Evolutionary conservation across 2,797 vertebrate genomes (phyloP).

Genomic region (Geotrypetes seraphini): DNA sequence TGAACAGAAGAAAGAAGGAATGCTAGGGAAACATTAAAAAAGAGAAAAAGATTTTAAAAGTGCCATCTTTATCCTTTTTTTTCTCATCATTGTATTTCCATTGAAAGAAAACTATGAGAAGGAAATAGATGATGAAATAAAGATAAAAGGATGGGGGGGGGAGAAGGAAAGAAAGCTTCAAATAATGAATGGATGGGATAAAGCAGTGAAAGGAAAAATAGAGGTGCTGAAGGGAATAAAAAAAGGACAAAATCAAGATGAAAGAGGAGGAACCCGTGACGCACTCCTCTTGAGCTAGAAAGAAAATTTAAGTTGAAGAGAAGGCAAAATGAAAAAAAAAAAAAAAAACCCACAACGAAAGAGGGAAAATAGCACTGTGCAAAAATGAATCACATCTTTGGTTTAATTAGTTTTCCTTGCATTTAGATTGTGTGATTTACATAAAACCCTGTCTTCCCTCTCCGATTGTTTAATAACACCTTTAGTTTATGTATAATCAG

Average conservation of each 20-base stretch:
- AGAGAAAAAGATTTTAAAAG: background rate
- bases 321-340: no score
- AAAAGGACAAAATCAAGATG: background rate
- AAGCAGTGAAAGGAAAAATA: slow-evolving; percentile 1
- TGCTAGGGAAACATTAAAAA: no score
- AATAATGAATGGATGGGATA: background rate
- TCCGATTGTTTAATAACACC: slow-evolving; percentile 1
- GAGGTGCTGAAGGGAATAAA: background rate
- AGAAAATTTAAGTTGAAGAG: no score
- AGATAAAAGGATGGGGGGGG: no score
- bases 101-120: no score
- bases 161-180: background rate
- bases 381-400: slow-evolving; percentile 9
- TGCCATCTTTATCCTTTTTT: no score
- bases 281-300: slow-evolving; percentile 3
- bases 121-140: no score
- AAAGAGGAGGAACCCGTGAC: background rate
- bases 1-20: no score
- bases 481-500: background rate
- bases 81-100: no score
- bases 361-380: slow-evolving; percentile 3
- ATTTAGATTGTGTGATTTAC: slow-evolving; percentile 2
- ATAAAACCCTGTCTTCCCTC: slow-evolving; percentile 2
- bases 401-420: slow-evolving; percentile 12
- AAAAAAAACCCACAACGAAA: background rate